Evolutionary conservation across 2,113 vertebrate genomes (phyloP).

Genomic region (Aptenodytes forsteri): DNA sequence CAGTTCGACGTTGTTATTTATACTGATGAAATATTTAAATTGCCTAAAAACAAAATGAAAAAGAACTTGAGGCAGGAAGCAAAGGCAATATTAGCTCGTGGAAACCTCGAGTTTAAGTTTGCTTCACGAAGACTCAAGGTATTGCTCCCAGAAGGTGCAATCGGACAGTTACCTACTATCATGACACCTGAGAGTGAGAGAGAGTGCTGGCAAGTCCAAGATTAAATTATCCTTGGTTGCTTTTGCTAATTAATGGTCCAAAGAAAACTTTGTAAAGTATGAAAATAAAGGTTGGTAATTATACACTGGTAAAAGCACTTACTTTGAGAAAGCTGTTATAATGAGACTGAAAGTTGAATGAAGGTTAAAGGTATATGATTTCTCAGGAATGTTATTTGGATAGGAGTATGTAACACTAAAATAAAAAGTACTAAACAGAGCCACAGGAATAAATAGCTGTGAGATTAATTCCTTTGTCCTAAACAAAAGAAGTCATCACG

Average conservation of each 20-base stretch:
- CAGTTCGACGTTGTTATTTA: neutral
- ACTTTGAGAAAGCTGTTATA: neutral
- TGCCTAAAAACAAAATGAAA: neutral
- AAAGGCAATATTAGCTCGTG: neutral
- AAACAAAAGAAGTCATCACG: neutral
- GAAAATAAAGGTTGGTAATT: neutral
- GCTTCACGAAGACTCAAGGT: fast-evolving
- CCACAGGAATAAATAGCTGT: neutral
- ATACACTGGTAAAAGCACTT: neutral
- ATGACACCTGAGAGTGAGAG: no score
- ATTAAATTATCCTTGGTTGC: neutral
- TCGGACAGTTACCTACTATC: neutral
- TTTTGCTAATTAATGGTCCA: neutral
- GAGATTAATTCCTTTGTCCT: neutral
- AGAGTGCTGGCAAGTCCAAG: neutral
- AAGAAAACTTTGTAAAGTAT: neutral
- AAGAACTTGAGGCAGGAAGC: neutral
- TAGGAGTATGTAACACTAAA: neutral
- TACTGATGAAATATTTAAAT: conserved; percentile 26
- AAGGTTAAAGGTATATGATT: neutral
- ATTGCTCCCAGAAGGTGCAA: neutral
- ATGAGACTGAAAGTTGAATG: neutral
- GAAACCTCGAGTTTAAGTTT: neutral
- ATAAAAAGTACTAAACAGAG: neutral
- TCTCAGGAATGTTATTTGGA: neutral